A percentile compares a stretch with the other conserved stretches of the same genome.
phyloP scores from a whole-genome alignment of 2,113 vertebrate species.

The Taurulus bubalis region DNA sequence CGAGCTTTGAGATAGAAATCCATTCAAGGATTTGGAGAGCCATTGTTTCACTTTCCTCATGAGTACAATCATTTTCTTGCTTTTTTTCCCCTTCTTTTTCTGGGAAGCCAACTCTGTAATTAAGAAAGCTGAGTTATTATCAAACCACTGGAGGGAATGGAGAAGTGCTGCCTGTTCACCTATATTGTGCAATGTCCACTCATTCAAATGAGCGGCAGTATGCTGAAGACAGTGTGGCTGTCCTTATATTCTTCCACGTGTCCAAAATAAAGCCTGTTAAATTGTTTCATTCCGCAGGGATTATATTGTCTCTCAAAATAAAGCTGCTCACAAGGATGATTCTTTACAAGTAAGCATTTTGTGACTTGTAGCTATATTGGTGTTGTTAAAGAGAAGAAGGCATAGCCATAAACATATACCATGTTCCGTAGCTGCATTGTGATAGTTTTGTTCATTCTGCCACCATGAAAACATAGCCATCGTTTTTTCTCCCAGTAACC shows the following conservation, averaged over 20 bases:
- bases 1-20: conserved; percentile 81
- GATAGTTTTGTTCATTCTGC: not conserved
- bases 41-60: conserved; percentile 80
- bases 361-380: not conserved
- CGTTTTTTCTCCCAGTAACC: not conserved
- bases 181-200: conserved; percentile 41
- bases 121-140: conserved; percentile 78
- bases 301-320: not conserved
- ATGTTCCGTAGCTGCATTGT: conserved; percentile 1
- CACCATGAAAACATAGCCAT: not conserved
- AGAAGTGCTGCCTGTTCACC: conserved; percentile 52
- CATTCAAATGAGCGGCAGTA: not conserved
- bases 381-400: not conserved
- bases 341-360: not conserved
- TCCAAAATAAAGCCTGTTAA: not conserved
- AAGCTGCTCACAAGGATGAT: not conserved
- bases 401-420: not conserved
- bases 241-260: too few species aligned
- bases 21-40: conserved; percentile 81
- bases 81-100: conserved; percentile 47
- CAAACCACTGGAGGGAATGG: conserved; percentile 51
- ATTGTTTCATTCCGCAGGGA: not conserved
- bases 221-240: conserved; percentile 1
- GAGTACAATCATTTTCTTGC: conserved; percentile 79
- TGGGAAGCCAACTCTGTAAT: conserved; percentile 78